Conservation (phyloP, 2,113 vertebrate genomes). For the Callocephalon fimbriatum region DNA sequence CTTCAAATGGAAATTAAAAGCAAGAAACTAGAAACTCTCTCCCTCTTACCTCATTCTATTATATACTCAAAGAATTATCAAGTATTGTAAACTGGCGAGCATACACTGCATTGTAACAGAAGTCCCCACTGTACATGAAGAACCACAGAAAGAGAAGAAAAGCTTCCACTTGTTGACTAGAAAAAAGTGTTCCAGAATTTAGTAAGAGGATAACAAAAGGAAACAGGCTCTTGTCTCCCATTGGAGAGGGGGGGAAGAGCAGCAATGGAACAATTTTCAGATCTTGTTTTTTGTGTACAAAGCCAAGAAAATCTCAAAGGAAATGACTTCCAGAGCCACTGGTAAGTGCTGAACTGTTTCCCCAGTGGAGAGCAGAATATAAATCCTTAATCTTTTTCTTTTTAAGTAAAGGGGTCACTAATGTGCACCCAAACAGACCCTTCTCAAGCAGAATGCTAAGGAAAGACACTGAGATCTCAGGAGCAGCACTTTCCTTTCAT, state of each 20-base stretch:
- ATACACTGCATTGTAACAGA: background rate
- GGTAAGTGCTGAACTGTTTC: constrained; percentile 16
- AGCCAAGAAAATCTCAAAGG: constrained; percentile 38
- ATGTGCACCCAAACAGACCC: background rate
- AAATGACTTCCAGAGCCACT: constrained; percentile 48
- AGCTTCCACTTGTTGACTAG: background rate
- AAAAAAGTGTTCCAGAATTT: background rate
- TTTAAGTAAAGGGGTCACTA: constrained; percentile 7
- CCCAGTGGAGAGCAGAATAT: background rate
- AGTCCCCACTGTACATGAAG: background rate
- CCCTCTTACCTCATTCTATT: background rate
- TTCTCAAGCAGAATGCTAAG: background rate
- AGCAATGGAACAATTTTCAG: constrained; percentile 4
- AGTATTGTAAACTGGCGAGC: background rate
- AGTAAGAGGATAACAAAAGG: background rate
- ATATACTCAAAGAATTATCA: background rate
- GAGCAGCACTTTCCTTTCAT: background rate
- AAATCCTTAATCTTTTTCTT: constrained; percentile 10
- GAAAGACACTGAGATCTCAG: background rate
- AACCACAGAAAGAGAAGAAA: background rate
- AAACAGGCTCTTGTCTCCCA: constrained; percentile 5
- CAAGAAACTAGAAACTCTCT: background rate
- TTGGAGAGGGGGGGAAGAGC: too few species aligned
- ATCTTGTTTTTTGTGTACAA: constrained; percentile 13
- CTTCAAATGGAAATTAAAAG: background rate